These are phyloP conservation scores for Beris chalybata DNA, from an alignment of 2,888 invertebrate genomes.

Conservation along the genomic window DNA sequence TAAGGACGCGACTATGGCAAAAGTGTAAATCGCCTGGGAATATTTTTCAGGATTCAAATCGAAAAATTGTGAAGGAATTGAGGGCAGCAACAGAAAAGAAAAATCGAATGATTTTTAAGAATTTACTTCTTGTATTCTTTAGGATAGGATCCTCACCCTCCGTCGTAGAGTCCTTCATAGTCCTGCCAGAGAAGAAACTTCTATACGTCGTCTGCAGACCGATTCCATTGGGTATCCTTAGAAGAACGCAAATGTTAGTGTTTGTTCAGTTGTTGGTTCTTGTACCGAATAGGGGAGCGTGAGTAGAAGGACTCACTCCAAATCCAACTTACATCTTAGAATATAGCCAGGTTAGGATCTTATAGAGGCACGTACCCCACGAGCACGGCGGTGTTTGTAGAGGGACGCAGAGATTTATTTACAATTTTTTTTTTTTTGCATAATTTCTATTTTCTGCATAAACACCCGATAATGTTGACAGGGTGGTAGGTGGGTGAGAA, in stretches of 20 bases:
- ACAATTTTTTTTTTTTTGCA: background rate
- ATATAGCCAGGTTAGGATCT: background rate
- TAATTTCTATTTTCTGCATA: background rate
- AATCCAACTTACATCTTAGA: background rate
- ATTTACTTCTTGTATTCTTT: constrained; percentile 11
- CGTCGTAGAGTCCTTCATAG: no score
- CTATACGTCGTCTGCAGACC: constrained; percentile 2
- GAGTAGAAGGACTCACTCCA: background rate
- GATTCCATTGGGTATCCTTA: constrained; percentile 16
- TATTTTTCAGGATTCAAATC: constrained; percentile 28
- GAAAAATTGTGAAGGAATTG: constrained; percentile 15
- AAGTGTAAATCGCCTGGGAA: constrained; percentile 37
- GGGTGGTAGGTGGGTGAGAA: background rate
- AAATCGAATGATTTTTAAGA: constrained; percentile 31
- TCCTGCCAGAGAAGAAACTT: background rate
- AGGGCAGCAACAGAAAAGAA: constrained; percentile 20
- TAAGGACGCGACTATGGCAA: constrained; percentile 1
- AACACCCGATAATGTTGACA: no score
- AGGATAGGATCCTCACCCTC: background rate
- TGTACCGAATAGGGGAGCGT: no score
- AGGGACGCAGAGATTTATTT: no score
- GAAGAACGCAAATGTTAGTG: constrained; percentile 17
- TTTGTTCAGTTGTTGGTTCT: constrained; percentile 32
- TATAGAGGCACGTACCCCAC: no score
- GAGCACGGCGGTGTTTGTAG: no score